Conservation (phyloP, 2,888 invertebrate species). For the Drosophila imparisetae region DNA sequence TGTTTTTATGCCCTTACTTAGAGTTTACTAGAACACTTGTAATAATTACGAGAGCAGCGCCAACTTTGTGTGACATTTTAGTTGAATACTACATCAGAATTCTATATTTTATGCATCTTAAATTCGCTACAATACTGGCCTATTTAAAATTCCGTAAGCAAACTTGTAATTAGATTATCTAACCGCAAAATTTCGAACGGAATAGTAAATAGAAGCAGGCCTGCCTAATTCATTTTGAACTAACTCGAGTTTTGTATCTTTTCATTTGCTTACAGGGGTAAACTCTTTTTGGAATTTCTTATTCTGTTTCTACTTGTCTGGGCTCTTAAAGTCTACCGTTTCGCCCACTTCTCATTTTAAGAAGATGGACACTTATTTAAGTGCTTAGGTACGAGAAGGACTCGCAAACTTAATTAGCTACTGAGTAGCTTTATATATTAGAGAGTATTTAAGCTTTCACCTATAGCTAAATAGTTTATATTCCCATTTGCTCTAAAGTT, state of each 20-base stretch:
- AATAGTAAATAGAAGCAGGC: background rate
- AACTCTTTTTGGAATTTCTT: background rate
- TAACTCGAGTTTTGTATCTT: background rate
- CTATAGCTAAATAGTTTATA: background rate
- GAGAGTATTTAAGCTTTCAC: conserved; percentile 13
- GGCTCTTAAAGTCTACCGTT: background rate
- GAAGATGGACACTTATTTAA: background rate
- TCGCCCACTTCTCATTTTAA: background rate
- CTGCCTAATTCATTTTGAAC: background rate
- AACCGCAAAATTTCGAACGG: background rate
- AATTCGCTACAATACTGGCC: background rate
- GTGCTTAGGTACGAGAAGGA: background rate
- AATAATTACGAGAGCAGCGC: conserved; percentile 1
- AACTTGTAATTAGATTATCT: background rate
- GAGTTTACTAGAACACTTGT: conserved; percentile 16
- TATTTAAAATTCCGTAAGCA: background rate
- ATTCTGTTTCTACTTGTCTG: background rate
- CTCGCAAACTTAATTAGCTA: background rate
- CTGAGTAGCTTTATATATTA: background rate
- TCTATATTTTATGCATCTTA: background rate
- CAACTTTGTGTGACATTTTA: background rate
- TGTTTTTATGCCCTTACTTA: conserved; percentile 38
- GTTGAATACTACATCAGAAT: background rate
- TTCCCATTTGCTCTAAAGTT: background rate
- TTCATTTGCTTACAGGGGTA: background rate